These are phyloP conservation scores for Hydrolagus affinis DNA, from an alignment of 2,113 vertebrate species.

Conservation along the genomic window DNA sequence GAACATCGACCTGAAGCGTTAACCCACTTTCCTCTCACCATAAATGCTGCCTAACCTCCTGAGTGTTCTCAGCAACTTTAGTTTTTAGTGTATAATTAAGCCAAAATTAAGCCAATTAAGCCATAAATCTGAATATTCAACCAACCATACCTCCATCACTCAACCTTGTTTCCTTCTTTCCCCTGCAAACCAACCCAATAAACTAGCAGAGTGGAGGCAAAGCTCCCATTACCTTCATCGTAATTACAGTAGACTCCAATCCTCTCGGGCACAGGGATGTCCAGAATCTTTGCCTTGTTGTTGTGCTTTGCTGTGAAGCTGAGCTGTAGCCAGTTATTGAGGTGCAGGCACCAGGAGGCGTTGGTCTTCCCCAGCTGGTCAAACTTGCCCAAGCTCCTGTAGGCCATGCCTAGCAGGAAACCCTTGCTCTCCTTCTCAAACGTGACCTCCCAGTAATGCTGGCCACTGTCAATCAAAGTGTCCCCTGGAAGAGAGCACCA, in stretches of 20 bases:
- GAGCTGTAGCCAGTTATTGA: slow-evolving; percentile 96
- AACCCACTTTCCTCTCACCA: too few relatives aligned
- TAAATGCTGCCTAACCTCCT: too few relatives aligned
- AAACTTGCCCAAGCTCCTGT: slow-evolving; percentile 81
- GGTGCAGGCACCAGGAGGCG: slow-evolving; percentile 87
- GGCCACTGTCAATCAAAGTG: slow-evolving; percentile 73
- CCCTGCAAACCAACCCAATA: too few relatives aligned
- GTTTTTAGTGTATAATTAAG: too few relatives aligned
- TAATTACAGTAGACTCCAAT: slow-evolving; percentile 86
- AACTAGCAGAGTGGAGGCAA: background rate
- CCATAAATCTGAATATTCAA: too few relatives aligned
- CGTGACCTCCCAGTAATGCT: slow-evolving; percentile 89
- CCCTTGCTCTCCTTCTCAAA: slow-evolving; percentile 89
- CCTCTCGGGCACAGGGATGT: slow-evolving; percentile 72
- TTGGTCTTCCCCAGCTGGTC: slow-evolving; percentile 85
- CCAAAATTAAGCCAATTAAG: too few relatives aligned
- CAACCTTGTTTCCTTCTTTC: too few relatives aligned
- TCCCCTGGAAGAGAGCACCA: slow-evolving; percentile 54
- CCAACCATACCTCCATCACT: too few relatives aligned
- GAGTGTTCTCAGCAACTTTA: too few relatives aligned
- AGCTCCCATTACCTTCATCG: slow-evolving; percentile 64
- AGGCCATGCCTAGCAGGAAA: slow-evolving; percentile 75
- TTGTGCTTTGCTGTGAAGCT: slow-evolving; percentile 91
- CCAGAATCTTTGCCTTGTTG: slow-evolving; percentile 85
- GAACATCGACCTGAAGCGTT: too few relatives aligned